Evolutionary conservation across 2,113 vertebrate species (phyloP), one percentile per base, ranked within the genome.

Genomic region (Aythya baeri): DNA sequence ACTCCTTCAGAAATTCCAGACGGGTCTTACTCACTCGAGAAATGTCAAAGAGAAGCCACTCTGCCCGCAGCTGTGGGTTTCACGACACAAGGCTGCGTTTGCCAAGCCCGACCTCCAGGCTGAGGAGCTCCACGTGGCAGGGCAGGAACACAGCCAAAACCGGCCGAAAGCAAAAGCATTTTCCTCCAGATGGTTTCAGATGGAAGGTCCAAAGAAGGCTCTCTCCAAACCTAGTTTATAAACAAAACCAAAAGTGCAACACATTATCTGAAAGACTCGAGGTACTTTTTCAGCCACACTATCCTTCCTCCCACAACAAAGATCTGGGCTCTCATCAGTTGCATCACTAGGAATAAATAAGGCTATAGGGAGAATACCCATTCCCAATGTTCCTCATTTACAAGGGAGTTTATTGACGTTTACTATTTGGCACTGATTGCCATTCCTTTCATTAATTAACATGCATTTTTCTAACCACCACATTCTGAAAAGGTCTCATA

Each of bases 1-100:
- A 54, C 65, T 61, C 62, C 77, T 61, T 92, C 86, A 82, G 77
- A 50, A 88, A 74, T 59, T 81, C 68, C 73, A 65, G 34, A 41
- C 2, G 14, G 41, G 18, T 55, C 23, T 84, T 52, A 57, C 16
- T 82, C 43, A 50, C 43, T 65, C 0, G 0, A 83, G 36, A 76
- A 88, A 81, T 0, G 0, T 16, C 17, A 15, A 6, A 27, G 32
- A 70, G 73, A 73, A 65, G 5, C 36, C 0, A 0, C 49, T 65
- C 25, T 16, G 58, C 7, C 0, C 32, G 43, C n/a, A 43, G 71
- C 26, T 26, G 43, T 0, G 0, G 4, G 29, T 65, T 91, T 68
- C 59, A 44, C 7, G 13, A 14, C 26, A 43, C 0, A 0, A 91
- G 46, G 13, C 36, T 75, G 41, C 1, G 0, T 78, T 83, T 82